A percentile compares a stretch with the other conserved stretches of the same genome.
Conservation (phyloP, 2,888 invertebrate species). For the Dexiosoma caninum region DNA sequence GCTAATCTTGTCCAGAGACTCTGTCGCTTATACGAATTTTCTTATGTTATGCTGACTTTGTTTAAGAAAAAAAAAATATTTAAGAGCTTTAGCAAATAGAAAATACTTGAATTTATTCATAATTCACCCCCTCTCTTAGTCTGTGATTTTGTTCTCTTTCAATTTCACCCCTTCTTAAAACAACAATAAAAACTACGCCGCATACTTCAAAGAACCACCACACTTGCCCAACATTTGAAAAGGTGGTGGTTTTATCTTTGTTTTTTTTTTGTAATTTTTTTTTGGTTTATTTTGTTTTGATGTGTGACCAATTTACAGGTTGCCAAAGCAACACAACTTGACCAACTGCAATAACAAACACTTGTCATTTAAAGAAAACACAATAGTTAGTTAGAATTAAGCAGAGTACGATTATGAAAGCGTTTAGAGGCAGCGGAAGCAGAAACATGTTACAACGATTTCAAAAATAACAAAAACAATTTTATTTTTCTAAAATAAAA, state of each 20-base stretch:
- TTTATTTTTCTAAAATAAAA: constrained; percentile 13
- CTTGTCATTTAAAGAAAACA: constrained; percentile 8
- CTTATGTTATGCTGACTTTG: no score
- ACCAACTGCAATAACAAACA: constrained; percentile 44
- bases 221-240: no score
- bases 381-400: constrained; percentile 33
- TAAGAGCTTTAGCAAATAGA: no score
- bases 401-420: constrained; percentile 58
- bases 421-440: background rate
- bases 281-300: constrained; percentile 14
- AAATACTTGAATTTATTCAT: no score
- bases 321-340: constrained; percentile 56
- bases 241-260: constrained; percentile 51
- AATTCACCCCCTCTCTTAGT: background rate
- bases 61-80: no score
- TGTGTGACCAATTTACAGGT: constrained; percentile 39
- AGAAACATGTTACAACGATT: constrained; percentile 42
- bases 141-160: background rate
- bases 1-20: no score
- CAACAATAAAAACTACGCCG: no score
- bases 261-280: no score
- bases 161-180: background rate
- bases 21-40: no score
- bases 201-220: no score
- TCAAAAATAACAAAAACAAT: constrained; percentile 41